Conservation (phyloP, 2,888 invertebrate genomes). For the Drosophila bunnanda region DNA sequence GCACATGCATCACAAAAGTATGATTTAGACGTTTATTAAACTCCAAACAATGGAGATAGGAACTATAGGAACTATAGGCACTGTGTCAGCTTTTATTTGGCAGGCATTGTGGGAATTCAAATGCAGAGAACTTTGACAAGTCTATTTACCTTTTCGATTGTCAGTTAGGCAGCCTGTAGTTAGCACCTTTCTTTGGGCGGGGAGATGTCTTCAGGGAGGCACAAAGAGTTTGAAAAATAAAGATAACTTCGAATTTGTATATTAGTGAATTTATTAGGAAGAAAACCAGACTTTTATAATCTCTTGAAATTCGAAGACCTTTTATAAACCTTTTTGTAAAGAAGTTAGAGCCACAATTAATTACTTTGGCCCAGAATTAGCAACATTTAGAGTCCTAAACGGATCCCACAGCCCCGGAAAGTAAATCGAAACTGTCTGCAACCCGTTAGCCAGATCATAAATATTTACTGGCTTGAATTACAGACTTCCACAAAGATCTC, state of each 20-base stretch:
- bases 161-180: slow-evolving; percentile 44
- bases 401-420: slow-evolving; percentile 4
- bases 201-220: neutral
- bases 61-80: slow-evolving; percentile 4
- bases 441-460: slow-evolving; percentile 43
- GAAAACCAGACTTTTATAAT: no score
- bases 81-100: slow-evolving; percentile 51
- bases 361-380: slow-evolving; percentile 8
- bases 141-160: slow-evolving; percentile 60
- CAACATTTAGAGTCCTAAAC: slow-evolving; percentile 1
- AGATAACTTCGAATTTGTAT: neutral
- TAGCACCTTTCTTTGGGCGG: slow-evolving; percentile 60
- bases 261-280: neutral
- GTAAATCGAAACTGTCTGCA: slow-evolving; percentile 38
- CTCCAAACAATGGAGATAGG: slow-evolving; percentile 60
- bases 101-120: slow-evolving; percentile 69
- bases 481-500: slow-evolving; percentile 7
- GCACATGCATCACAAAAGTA: slow-evolving; percentile 77
- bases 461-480: slow-evolving; percentile 44
- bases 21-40: slow-evolving; percentile 79
- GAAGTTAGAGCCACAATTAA: neutral
- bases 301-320: neutral
- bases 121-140: slow-evolving; percentile 67
- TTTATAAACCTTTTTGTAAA: neutral
- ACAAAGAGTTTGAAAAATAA: neutral